A percentile compares a stretch with the other conserved stretches of the same genome.
Evolutionary conservation across 2,888 invertebrate species (phyloP).

Genomic region (Drosophila peninsularis): DNA sequence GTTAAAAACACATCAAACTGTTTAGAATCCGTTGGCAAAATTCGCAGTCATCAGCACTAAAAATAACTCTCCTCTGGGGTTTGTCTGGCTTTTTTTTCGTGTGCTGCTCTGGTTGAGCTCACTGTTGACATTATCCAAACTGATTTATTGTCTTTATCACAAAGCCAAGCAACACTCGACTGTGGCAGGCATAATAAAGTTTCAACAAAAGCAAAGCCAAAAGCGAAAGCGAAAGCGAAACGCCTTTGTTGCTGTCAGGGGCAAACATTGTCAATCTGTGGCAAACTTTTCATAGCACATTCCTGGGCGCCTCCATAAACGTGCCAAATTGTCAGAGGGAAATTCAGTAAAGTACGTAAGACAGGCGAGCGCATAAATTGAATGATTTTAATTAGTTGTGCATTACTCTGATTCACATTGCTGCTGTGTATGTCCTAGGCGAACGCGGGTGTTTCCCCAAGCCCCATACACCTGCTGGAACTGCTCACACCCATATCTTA

Average conservation of each 20-base stretch:
- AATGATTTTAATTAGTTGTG: slow-evolving; percentile 45
- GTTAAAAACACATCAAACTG: slow-evolving; percentile 71
- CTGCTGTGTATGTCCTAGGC: neutral
- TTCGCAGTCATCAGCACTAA: slow-evolving; percentile 51
- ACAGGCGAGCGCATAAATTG: slow-evolving; percentile 29
- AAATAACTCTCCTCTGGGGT: slow-evolving; percentile 54
- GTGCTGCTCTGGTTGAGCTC: slow-evolving; percentile 1
- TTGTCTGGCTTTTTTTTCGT: slow-evolving; percentile 9
- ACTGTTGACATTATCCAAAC: slow-evolving; percentile 68
- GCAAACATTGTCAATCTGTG: slow-evolving; percentile 17
- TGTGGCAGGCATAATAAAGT: slow-evolving; percentile 54
- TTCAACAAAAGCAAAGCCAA: slow-evolving; percentile 18
- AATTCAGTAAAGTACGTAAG: neutral
- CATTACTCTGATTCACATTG: slow-evolving; percentile 13
- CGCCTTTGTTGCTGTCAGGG: slow-evolving; percentile 22
- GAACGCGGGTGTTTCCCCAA: too few relatives aligned
- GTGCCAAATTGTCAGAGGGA: slow-evolving; percentile 10
- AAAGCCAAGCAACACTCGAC: slow-evolving; percentile 60
- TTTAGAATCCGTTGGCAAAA: slow-evolving; percentile 44
- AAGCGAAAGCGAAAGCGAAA: neutral
- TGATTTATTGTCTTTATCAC: slow-evolving; percentile 74
- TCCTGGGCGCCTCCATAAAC: slow-evolving; percentile 27
- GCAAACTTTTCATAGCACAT: slow-evolving; percentile 44
- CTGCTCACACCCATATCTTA: neutral
- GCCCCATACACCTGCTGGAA: too few relatives aligned